phyloP scores from a whole-genome alignment of 1,140 invertebrate species.

The Rhizoglyphus robini region DNA sequence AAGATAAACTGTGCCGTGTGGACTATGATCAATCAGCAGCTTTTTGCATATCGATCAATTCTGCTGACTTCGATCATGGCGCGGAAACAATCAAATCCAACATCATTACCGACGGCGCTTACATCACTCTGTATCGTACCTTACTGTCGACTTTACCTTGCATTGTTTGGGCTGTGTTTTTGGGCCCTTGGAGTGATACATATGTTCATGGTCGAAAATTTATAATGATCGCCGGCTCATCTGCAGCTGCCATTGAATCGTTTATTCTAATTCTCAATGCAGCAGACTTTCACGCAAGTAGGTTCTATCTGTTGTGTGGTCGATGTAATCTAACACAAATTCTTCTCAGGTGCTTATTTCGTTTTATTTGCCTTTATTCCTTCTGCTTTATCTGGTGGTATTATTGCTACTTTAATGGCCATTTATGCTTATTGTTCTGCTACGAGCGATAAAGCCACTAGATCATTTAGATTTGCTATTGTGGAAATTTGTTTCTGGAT shows the following conservation, averaged over 20 bases:
- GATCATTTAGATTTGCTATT: slow-evolving; percentile 17
- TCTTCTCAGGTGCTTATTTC: slow-evolving; percentile 8
- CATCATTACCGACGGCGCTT: slow-evolving; percentile 1
- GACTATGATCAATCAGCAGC: neutral
- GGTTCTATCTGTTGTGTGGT: neutral
- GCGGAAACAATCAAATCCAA: slow-evolving; percentile 9
- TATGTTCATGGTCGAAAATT: slow-evolving; percentile 18
- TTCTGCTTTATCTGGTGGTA: slow-evolving; percentile 17
- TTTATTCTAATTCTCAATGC: slow-evolving; percentile 15
- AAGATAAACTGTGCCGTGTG: slow-evolving; percentile 20
- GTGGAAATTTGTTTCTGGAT: slow-evolving; percentile 19
- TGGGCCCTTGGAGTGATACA: slow-evolving; percentile 19
- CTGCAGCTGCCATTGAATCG: slow-evolving; percentile 6
- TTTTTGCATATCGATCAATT: slow-evolving; percentile 14
- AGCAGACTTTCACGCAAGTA: slow-evolving; percentile 8
- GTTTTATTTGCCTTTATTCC: slow-evolving; percentile 17
- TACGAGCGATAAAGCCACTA: slow-evolving; percentile 4
- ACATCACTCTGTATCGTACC: slow-evolving; percentile 1
- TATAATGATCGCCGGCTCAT: slow-evolving; percentile 9
- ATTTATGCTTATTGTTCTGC: slow-evolving; percentile 19
- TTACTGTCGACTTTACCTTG: slow-evolving; percentile 5
- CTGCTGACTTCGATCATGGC: slow-evolving; percentile 13
- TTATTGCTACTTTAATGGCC: slow-evolving; percentile 17
- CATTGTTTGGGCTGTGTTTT: slow-evolving; percentile 14
- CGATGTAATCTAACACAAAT: neutral